phyloP scores from a whole-genome alignment of 2,797 vertebrate genomes.

The Muraenolepis orangiensis region DNA sequence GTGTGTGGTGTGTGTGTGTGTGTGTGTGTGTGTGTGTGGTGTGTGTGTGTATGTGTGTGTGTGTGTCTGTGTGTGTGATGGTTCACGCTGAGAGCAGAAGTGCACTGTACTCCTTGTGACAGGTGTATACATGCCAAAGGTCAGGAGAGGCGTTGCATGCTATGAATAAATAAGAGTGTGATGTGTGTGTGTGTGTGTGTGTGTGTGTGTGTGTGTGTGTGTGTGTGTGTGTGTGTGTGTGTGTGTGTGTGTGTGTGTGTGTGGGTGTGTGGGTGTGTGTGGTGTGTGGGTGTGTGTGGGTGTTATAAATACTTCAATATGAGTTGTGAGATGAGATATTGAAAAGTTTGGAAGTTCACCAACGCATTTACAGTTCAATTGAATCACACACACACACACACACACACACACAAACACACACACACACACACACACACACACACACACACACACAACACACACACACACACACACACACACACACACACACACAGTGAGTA shows the following conservation, averaged over 20 bases:
- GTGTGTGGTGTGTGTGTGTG: not conserved
- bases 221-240: no score
- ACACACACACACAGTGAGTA: no score
- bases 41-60: not conserved
- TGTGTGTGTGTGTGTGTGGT: not conserved
- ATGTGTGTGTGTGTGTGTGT: no score
- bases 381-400: not conserved
- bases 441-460: no score
- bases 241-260: no score
- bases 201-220: no score
- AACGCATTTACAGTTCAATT: not conserved
- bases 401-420: no score
- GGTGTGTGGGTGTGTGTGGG: no score
- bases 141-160: conserved; percentile 44
- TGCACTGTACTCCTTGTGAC: conserved; percentile 39
- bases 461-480: no score
- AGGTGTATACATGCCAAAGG: conserved; percentile 45
- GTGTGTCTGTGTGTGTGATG: not conserved
- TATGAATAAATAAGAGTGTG: conserved; percentile 60
- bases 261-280: no score
- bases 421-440: no score
- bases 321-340: not conserved
- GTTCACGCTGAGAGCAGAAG: not conserved
- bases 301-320: not conserved
- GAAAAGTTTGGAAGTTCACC: not conserved